These are phyloP conservation scores for Dolichoris vasculosae DNA, from an alignment of 1,140 invertebrate genomes.

Conservation along the genomic window DNA sequence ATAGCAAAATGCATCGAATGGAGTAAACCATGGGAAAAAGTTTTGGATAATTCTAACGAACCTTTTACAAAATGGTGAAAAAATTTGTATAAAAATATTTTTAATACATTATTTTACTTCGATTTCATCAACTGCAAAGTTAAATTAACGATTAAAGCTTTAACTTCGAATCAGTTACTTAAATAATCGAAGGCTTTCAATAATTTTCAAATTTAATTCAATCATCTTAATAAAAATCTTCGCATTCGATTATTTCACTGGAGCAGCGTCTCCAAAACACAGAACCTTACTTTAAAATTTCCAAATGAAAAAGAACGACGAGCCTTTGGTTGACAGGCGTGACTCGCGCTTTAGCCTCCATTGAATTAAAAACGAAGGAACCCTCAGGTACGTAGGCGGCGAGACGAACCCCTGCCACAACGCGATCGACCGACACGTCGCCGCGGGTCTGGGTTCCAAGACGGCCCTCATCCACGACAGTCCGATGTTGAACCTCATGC, in stretches of 20 bases:
- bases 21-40: constrained; percentile 88
- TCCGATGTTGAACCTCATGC: constrained; percentile 85
- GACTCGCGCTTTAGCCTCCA: too few species aligned
- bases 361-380: too few species aligned
- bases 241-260: too few species aligned
- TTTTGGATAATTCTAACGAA: constrained; percentile 87
- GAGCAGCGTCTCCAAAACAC: too few species aligned
- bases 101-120: neutral
- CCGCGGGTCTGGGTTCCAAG: constrained; percentile 84
- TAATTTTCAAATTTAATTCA: too few species aligned
- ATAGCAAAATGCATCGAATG: constrained; percentile 84
- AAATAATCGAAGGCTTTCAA: too few species aligned
- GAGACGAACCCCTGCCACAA: constrained; percentile 95
- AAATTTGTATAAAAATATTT: neutral
- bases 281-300: neutral
- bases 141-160: too few species aligned
- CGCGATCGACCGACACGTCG: constrained; percentile 91
- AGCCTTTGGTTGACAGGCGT: too few species aligned
- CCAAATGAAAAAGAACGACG: too few species aligned
- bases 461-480: constrained; percentile 93
- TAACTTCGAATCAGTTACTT: too few species aligned
- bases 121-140: neutral
- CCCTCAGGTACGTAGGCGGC: constrained; percentile 88
- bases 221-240: neutral
- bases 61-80: constrained; percentile 93